Evolutionary conservation across 2,797 vertebrate species (phyloP).

Genomic region (Eremophila alpestris): DNA sequence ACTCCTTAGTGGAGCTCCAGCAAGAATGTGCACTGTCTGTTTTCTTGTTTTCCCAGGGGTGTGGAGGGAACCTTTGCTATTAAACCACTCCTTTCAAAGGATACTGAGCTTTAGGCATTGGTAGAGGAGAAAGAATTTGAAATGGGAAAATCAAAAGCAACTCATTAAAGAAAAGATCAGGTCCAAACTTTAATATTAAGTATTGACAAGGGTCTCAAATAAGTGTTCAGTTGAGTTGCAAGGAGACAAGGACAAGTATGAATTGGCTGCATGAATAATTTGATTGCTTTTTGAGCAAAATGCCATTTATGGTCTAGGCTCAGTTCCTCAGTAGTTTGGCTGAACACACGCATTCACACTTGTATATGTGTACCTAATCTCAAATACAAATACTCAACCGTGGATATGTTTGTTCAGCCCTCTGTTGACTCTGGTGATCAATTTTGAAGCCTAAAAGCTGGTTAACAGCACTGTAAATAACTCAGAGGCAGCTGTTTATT

Average conservation of each 20-base stretch:
- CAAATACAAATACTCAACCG: constrained; percentile 55
- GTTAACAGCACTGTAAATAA: constrained; percentile 58
- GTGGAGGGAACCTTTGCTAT: background rate
- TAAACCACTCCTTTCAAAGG: background rate
- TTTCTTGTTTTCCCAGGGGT: background rate
- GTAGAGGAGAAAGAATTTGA: background rate
- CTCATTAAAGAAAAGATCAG: background rate
- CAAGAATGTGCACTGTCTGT: background rate
- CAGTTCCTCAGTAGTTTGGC: background rate
- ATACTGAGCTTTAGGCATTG: background rate
- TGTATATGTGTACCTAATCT: constrained; percentile 55
- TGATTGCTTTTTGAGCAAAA: background rate
- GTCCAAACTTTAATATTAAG: background rate
- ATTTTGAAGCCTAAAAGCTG: constrained; percentile 47
- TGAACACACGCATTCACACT: background rate
- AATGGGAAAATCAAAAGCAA: background rate
- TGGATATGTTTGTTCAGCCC: constrained; percentile 40
- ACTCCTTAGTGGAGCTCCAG: background rate
- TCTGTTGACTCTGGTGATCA: constrained; percentile 57
- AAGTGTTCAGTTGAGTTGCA: background rate
- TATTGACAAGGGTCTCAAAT: background rate
- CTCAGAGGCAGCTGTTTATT: constrained; percentile 52
- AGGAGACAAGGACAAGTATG: background rate
- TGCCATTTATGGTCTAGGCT: background rate
- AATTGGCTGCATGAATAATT: background rate